A percentile compares a stretch with the other conserved stretches of the same genome.
phyloP scores from a whole-genome alignment of 2,113 vertebrate species.

The Varanus salvator region DNA sequence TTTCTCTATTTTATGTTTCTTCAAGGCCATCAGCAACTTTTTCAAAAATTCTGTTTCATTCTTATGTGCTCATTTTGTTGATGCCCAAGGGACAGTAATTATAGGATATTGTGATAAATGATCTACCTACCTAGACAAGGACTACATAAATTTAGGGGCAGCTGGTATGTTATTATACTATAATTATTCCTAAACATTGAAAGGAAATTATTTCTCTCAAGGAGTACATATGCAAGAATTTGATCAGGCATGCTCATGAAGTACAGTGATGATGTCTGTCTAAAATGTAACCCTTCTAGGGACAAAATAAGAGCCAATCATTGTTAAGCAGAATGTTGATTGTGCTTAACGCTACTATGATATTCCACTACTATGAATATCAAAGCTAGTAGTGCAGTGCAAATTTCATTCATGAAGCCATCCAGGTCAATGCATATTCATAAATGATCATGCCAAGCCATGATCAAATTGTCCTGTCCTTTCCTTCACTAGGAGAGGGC shows the following conservation, averaged over 20 bases:
- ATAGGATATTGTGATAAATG: neutral
- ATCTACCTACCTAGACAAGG: slow-evolving; percentile 14
- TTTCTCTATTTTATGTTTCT: neutral
- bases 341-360: too few species aligned
- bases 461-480: neutral
- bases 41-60: slow-evolving; percentile 1
- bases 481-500: neutral
- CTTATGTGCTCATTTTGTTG: neutral
- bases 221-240: neutral
- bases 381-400: neutral
- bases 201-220: neutral
- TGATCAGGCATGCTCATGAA: neutral
- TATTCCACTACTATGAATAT: neutral
- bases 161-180: neutral
- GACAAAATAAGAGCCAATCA: neutral
- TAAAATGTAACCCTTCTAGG: neutral
- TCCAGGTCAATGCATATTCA: neutral
- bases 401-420: neutral
- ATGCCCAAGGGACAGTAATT: slow-evolving; percentile 12
- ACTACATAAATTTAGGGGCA: neutral
- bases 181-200: slow-evolving; percentile 3
- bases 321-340: neutral
- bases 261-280: neutral
- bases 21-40: neutral
- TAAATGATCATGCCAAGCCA: neutral